These are phyloP conservation scores for Phoxinus dragarum DNA, from an alignment of 2,797 vertebrate genomes.

Conservation along the genomic window DNA sequence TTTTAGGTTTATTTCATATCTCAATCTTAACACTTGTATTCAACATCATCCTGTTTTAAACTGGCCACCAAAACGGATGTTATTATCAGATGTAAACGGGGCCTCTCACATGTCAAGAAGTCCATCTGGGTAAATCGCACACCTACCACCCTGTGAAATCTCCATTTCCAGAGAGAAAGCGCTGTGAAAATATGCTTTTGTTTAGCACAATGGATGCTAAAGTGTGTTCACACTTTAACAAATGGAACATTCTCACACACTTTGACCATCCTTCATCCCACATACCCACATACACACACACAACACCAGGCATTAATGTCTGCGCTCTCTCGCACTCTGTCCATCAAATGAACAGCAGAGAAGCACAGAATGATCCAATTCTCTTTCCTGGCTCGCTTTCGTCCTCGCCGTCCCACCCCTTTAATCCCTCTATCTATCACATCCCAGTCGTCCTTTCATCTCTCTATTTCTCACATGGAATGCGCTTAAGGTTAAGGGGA, in stretches of 20 bases:
- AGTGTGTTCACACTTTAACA: constrained; percentile 44
- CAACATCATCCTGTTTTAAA: constrained; percentile 1
- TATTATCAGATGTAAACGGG: background rate
- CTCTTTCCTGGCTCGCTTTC: constrained; percentile 27
- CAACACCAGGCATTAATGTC: constrained; percentile 26
- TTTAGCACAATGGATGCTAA: constrained; percentile 33
- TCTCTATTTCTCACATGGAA: constrained; percentile 24
- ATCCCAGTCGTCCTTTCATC: constrained; percentile 42
- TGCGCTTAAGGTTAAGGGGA: constrained; percentile 62
- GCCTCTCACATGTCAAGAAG: background rate
- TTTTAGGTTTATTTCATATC: background rate
- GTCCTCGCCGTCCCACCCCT: constrained; percentile 11
- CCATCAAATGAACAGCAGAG: constrained; percentile 20
- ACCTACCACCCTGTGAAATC: constrained; percentile 31
- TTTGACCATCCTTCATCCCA: constrained; percentile 35
- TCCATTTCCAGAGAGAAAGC: background rate
- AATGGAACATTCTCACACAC: constrained; percentile 45
- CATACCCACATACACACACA: constrained; percentile 12
- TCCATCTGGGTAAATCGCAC: constrained; percentile 7
- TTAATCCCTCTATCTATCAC: constrained; percentile 39
- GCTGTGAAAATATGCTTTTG: constrained; percentile 41
- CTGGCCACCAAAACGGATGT: background rate
- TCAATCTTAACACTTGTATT: background rate
- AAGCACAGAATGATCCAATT: constrained; percentile 30
- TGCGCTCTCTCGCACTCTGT: constrained; percentile 23